Conservation (phyloP, 2,888 invertebrate genomes). For the Chouioia cunea region DNA sequence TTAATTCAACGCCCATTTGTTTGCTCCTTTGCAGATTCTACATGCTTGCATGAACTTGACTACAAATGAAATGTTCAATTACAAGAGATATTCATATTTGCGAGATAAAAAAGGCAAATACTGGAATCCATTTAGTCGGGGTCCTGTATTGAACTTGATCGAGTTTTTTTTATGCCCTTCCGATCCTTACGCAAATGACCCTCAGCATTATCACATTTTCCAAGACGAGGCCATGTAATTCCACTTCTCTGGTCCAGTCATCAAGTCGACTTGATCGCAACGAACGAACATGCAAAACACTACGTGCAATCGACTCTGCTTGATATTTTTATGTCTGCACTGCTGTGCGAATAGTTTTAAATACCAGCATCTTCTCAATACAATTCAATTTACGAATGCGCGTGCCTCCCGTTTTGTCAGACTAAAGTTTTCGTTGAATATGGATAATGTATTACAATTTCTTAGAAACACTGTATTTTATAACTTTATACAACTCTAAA, state of each 20-base stretch:
- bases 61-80: conserved; percentile 95
- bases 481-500: conserved; percentile 39
- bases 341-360: neutral
- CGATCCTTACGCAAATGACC: conserved; percentile 81
- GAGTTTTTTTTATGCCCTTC: conserved; percentile 92
- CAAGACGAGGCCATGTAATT: conserved; percentile 72
- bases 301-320: neutral
- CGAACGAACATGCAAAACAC: conserved; percentile 5
- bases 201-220: conserved; percentile 72
- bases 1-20: neutral
- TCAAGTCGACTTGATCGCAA: conserved; percentile 17
- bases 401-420: too few species aligned
- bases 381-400: too few species aligned
- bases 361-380: too few species aligned
- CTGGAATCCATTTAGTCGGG: conserved; percentile 92
- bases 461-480: conserved; percentile 39
- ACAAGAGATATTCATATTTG: conserved; percentile 90
- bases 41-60: conserved; percentile 95
- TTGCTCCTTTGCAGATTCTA: conserved; percentile 78
- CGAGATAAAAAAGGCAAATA: conserved; percentile 90
- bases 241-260: too few species aligned
- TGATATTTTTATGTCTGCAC: conserved; percentile 21
- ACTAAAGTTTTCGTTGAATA: too few species aligned
- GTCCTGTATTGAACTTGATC: conserved; percentile 86
- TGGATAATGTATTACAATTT: too few species aligned